A percentile compares a stretch with the other conserved stretches of the same genome.
Evolutionary conservation across 1,140 invertebrate genomes (phyloP).

Genomic region (Ctenoplectra terminalis): DNA sequence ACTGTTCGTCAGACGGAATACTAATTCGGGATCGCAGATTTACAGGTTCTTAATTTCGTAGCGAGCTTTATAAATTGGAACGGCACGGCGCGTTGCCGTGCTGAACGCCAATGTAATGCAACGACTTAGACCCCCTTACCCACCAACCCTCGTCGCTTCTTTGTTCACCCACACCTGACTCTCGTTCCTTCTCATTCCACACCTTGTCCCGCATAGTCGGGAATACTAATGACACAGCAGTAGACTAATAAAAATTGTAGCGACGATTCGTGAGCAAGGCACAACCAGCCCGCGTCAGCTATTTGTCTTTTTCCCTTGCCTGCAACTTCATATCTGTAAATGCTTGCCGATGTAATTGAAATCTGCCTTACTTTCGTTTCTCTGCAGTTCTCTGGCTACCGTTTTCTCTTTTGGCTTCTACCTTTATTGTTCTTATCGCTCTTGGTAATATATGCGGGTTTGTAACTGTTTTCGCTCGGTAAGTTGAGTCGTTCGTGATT

Average conservation of each 20-base stretch:
- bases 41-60: constrained; percentile 80
- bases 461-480: neutral
- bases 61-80: constrained; percentile 76
- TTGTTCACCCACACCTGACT: neutral
- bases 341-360: constrained; percentile 6
- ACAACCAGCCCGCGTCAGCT: constrained; percentile 25
- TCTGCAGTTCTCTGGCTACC: neutral
- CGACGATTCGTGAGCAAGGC: constrained; percentile 21
- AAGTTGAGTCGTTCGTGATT: too few species aligned
- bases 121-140: neutral
- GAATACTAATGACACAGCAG: constrained; percentile 56
- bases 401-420: too few species aligned
- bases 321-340: constrained; percentile 2
- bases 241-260: constrained; percentile 62
- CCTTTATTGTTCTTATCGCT: neutral
- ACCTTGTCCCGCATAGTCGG: constrained; percentile 10
- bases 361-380: neutral
- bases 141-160: neutral
- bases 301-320: neutral
- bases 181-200: neutral
- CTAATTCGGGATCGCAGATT: constrained; percentile 80
- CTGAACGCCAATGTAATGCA: constrained; percentile 29
- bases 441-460: neutral
- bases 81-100: constrained; percentile 60
- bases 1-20: constrained; percentile 76